phyloP scores from a whole-genome alignment of 1,140 invertebrate species.

The Lepeophtheirus salmonis region DNA sequence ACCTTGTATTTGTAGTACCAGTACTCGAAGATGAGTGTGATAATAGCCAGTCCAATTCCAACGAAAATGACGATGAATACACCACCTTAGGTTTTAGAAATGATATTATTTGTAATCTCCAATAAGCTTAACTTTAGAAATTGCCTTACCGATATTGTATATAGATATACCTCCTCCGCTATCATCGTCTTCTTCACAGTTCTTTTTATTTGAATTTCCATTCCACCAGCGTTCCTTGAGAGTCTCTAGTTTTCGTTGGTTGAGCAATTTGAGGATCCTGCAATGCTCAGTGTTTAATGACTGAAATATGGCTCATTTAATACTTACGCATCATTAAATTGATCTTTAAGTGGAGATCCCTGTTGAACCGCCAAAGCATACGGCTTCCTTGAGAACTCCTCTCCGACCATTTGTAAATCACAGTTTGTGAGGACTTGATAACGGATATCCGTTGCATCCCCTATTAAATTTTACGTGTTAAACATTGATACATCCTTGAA shows the following conservation, averaged over 20 bases:
- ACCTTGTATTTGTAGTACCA: slow-evolving; percentile 52
- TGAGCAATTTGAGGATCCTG: slow-evolving; percentile 76
- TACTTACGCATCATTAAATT: slow-evolving; percentile 67
- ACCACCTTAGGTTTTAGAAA: no score
- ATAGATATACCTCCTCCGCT: slow-evolving; percentile 81
- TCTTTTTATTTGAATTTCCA: slow-evolving; percentile 49
- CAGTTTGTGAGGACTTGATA: slow-evolving; percentile 71
- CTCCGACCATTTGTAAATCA: slow-evolving; percentile 67
- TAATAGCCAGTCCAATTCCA: slow-evolving; percentile 69
- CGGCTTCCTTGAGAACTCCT: slow-evolving; percentile 89
- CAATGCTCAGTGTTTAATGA: no score
- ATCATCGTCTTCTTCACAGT: slow-evolving; percentile 67
- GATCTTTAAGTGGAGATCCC: slow-evolving; percentile 74
- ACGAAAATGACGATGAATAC: slow-evolving; percentile 92
- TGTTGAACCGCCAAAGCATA: slow-evolving; percentile 91
- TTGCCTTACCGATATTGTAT: slow-evolving; percentile 57
- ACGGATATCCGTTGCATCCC: slow-evolving; percentile 77
- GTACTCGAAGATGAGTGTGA: slow-evolving; percentile 81
- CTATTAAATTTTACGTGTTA: slow-evolving; percentile 30
- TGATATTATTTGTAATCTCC: no score
- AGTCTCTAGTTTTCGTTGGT: slow-evolving; percentile 73
- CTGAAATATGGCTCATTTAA: slow-evolving; percentile 9
- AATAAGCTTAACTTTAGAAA: no score
- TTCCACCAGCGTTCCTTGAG: slow-evolving; percentile 93
- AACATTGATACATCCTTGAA: slow-evolving; percentile 14